Evolutionary conservation across 2,888 invertebrate species (phyloP).

Genomic region (Entomobrya proxima): DNA sequence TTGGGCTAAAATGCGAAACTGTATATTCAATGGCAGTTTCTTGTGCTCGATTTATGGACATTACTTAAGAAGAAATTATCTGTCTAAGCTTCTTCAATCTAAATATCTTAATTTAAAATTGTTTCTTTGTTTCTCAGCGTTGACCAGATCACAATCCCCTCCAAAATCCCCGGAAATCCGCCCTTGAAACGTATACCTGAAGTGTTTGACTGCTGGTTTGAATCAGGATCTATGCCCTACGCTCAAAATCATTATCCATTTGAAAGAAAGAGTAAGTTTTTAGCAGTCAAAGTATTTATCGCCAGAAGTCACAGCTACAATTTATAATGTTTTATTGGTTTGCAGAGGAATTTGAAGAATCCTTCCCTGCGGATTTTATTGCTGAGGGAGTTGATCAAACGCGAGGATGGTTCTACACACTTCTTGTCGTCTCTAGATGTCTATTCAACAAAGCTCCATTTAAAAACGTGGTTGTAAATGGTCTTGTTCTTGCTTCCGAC

Average conservation of each 20-base stretch:
- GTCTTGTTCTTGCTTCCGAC: conserved; percentile 95
- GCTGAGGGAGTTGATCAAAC: conserved; percentile 99
- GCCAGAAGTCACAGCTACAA: not conserved
- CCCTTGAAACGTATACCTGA: conserved; percentile 90
- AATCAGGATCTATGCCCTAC: conserved; percentile 99
- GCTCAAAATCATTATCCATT: conserved; percentile 98
- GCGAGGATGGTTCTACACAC: conserved; percentile 98
- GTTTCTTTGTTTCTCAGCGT: conserved; percentile 80
- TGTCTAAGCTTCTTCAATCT: too few relatives aligned
- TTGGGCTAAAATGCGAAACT: not conserved
- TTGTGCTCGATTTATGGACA: not conserved
- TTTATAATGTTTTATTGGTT: conserved; percentile 19
- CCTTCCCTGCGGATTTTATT: conserved; percentile 99
- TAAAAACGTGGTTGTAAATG: conserved; percentile 97
- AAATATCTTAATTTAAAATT: not conserved
- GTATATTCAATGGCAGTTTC: not conserved
- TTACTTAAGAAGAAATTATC: too few relatives aligned
- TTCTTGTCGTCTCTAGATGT: conserved; percentile 97
- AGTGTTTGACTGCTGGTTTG: conserved; percentile 99
- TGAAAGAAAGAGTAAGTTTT: conserved; percentile 82
- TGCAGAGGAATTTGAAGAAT: conserved; percentile 87
- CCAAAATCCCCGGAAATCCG: conserved; percentile 87
- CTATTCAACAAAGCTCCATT: conserved; percentile 97
- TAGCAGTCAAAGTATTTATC: not conserved
- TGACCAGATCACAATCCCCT: conserved; percentile 95